phyloP scores from a whole-genome alignment of 2,113 vertebrate genomes.

The Passer domesticus region DNA sequence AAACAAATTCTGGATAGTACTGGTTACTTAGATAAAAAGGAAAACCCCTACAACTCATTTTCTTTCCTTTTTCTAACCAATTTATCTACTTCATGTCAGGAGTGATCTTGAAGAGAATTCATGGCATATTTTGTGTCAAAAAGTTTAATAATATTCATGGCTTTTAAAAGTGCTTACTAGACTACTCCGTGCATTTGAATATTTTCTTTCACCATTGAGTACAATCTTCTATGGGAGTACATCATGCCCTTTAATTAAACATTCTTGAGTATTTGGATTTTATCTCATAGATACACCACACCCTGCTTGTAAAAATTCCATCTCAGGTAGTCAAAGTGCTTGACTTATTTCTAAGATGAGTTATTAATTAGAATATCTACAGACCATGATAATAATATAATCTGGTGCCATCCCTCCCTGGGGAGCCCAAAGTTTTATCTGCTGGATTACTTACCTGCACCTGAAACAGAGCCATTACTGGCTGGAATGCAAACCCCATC shows the following conservation, averaged over 20 bases:
- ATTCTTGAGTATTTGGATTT: slow-evolving; percentile 48
- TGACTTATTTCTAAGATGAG: slow-evolving; percentile 24
- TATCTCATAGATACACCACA: slow-evolving; percentile 54
- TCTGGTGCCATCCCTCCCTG: background rate
- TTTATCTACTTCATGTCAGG: background rate
- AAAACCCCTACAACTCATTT: background rate
- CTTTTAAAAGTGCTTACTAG: slow-evolving; percentile 1
- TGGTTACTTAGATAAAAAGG: background rate
- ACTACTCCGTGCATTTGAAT: background rate
- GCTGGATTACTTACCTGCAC: background rate
- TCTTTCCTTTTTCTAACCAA: background rate
- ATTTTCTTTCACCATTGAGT: slow-evolving; percentile 1
- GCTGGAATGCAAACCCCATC: background rate
- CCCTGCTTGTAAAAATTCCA: slow-evolving; percentile 67
- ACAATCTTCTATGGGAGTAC: slow-evolving; percentile 1
- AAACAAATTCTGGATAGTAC: background rate
- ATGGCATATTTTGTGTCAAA: background rate
- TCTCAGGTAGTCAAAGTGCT: background rate
- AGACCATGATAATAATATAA: background rate
- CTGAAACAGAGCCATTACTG: background rate
- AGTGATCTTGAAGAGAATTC: background rate
- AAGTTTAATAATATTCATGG: background rate
- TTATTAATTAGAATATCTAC: slow-evolving; percentile 28
- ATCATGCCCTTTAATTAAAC: slow-evolving; percentile 49
- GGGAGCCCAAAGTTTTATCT: background rate